Evolutionary conservation across 92 coral and sea anemone species (phyloP).

Genomic region (Actinostola sp.): DNA sequence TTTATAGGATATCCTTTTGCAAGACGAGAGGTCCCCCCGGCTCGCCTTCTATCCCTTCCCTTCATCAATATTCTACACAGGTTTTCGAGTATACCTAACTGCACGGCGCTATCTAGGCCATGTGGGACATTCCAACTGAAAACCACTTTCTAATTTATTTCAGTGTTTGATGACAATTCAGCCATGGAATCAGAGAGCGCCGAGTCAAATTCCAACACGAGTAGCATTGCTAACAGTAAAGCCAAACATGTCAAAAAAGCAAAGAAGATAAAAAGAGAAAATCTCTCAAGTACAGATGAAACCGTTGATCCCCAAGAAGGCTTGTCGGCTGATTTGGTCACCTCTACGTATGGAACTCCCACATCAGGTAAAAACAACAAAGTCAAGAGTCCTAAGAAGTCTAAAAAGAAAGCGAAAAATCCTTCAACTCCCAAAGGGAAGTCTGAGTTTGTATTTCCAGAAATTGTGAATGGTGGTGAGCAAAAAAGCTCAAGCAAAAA

Average conservation of each 20-base stretch:
- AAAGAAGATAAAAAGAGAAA: conserved; percentile 59
- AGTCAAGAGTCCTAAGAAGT: conserved; percentile 67
- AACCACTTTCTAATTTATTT: too few relatives aligned
- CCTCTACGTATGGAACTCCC: conserved; percentile 42
- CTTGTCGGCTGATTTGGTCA: conserved; percentile 40
- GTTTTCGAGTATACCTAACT: too few relatives aligned
- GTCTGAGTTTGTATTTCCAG: conserved; percentile 60
- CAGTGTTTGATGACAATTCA: conserved; percentile 43
- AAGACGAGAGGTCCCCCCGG: too few relatives aligned
- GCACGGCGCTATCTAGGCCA: too few relatives aligned
- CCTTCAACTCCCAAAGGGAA: conserved; percentile 52
- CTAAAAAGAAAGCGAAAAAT: conserved; percentile 33
- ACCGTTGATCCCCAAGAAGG: conserved; percentile 28
- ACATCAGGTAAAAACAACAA: conserved; percentile 70
- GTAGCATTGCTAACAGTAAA: conserved; percentile 42
- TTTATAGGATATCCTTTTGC: too few relatives aligned
- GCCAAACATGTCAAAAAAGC: conserved; percentile 61
- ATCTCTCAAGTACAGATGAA: conserved; percentile 41
- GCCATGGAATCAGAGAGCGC: conserved; percentile 28
- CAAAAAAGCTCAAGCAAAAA: conserved; percentile 36
- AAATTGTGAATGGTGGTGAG: conserved; percentile 34
- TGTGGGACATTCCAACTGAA: too few relatives aligned
- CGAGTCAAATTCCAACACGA: conserved; percentile 7
- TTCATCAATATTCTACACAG: too few relatives aligned
- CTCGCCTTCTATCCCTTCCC: too few relatives aligned